Evolutionary conservation across 2,797 vertebrate genomes (phyloP).

Genomic region (Paratrypauchen microcephalus): DNA sequence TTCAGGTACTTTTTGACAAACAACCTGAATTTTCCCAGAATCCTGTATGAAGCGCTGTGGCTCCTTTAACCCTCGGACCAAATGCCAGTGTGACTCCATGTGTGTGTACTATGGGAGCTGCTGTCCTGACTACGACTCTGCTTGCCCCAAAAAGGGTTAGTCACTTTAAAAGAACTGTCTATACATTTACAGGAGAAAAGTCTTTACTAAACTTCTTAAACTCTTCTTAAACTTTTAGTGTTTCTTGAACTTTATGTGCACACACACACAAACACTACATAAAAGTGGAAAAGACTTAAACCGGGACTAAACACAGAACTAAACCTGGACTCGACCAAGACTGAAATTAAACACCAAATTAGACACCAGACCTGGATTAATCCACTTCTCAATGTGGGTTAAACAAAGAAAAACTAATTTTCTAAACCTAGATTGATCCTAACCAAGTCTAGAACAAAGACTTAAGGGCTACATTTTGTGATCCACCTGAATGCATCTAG

Average conservation of each 20-base stretch:
- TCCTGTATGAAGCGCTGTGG: slow-evolving; percentile 84
- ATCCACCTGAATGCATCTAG: too few relatives aligned
- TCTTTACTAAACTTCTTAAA: background rate
- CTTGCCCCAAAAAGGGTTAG: slow-evolving; percentile 86
- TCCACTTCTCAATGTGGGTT: background rate
- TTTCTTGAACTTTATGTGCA: too few relatives aligned
- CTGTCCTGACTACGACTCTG: slow-evolving; percentile 79
- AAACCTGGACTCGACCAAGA: too few relatives aligned
- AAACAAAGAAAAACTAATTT: background rate
- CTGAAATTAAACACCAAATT: too few relatives aligned
- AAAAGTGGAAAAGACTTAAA: too few relatives aligned
- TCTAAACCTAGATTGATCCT: too few relatives aligned
- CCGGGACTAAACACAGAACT: too few relatives aligned
- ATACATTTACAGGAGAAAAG: background rate
- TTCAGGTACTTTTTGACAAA: slow-evolving; percentile 6
- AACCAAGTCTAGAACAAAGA: too few relatives aligned
- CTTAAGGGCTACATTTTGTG: too few relatives aligned
- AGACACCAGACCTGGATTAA: background rate
- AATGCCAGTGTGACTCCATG: slow-evolving; percentile 92
- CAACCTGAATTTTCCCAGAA: slow-evolving; percentile 71
- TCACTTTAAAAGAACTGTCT: background rate
- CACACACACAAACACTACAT: too few relatives aligned
- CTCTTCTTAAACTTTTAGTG: too few relatives aligned
- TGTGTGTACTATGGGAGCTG: slow-evolving; percentile 93
- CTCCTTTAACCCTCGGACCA: slow-evolving; percentile 71